phyloP scores from a whole-genome alignment of 64 coral and sea anemone genomes.

The Pocillopora damicornis region DNA sequence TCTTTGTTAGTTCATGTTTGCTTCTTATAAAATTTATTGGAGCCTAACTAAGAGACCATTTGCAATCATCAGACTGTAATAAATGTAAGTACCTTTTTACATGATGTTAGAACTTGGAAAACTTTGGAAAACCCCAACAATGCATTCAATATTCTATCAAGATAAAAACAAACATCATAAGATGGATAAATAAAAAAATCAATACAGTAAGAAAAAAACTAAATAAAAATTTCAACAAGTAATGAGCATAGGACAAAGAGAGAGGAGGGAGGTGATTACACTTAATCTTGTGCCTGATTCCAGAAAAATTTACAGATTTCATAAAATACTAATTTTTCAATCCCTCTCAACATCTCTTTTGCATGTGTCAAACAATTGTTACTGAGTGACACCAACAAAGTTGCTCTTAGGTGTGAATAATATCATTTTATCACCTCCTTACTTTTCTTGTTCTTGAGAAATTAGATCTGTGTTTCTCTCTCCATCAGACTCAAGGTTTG shows the following conservation, averaged over 20 bases:
- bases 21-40: too few relatives aligned
- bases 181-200: background rate
- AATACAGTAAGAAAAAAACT: too few relatives aligned
- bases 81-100: slow-evolving; percentile 57
- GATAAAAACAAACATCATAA: background rate
- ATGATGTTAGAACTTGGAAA: slow-evolving; percentile 55
- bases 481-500: background rate
- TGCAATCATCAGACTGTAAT: background rate
- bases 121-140: slow-evolving; percentile 82
- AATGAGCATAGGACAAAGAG: too few relatives aligned
- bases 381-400: background rate
- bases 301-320: too few relatives aligned
- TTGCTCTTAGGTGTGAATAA: background rate
- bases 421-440: slow-evolving; percentile 1
- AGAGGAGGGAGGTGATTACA: too few relatives aligned
- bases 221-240: too few relatives aligned
- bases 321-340: too few relatives aligned
- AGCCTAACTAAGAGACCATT: too few relatives aligned
- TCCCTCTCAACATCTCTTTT: too few relatives aligned
- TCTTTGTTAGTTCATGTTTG: too few relatives aligned
- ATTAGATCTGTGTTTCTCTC: background rate
- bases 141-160: slow-evolving; percentile 60
- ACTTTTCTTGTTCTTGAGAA: slow-evolving; percentile 55
- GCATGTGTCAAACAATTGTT: too few relatives aligned
- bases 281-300: too few relatives aligned